Evolutionary conservation across 2,797 vertebrate genomes (phyloP).

Genomic region (Sarcophilus harrisii): DNA sequence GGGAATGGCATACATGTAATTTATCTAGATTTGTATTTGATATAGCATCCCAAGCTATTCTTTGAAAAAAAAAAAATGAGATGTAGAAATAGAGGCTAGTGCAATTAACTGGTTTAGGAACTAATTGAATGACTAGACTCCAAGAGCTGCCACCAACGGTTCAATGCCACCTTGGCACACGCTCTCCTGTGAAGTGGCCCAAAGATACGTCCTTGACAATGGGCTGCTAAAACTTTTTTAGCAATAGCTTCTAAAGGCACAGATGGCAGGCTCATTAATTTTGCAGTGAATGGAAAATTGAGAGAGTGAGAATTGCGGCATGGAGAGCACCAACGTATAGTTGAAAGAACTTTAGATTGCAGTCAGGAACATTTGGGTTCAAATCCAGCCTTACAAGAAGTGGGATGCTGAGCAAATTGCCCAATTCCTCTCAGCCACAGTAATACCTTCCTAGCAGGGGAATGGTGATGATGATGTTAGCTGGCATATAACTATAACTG

Average conservation of each 20-base stretch:
- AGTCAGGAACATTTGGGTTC: neutral
- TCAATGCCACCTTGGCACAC: neutral
- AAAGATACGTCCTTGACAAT: no score
- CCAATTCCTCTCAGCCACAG: neutral
- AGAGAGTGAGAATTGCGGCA: neutral
- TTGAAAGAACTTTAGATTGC: neutral
- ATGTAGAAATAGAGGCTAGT: neutral
- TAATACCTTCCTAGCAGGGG: neutral
- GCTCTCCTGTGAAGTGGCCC: neutral
- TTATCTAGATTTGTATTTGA: neutral
- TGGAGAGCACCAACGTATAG: neutral
- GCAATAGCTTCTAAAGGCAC: neutral
- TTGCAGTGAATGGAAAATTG: neutral
- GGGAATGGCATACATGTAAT: neutral
- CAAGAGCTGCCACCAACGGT: neutral
- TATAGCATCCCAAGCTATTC: neutral
- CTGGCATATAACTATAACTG: neutral
- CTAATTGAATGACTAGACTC: neutral
- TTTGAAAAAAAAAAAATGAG: neutral
- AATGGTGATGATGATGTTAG: neutral
- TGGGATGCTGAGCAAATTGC: neutral
- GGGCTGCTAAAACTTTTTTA: neutral
- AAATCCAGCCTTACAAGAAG: neutral
- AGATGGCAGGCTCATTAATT: neutral
- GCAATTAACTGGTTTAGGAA: neutral